These are phyloP conservation scores for Echeneis naucrates DNA, from an alignment of 2,797 vertebrate genomes.

Conservation along the genomic window DNA sequence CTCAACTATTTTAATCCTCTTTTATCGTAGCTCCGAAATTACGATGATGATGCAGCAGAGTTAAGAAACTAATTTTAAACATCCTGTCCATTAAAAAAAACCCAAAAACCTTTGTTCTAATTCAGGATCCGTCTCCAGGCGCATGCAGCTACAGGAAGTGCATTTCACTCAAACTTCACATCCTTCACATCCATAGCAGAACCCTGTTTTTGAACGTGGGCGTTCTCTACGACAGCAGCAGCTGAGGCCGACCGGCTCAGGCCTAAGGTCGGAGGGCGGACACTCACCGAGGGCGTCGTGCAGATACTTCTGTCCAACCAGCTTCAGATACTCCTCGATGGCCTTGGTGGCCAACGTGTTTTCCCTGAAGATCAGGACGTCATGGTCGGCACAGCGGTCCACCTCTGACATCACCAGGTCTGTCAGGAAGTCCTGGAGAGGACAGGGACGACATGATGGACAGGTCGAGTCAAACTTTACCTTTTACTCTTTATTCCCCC, in stretches of 20 bases:
- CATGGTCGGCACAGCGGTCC: slow-evolving; percentile 98
- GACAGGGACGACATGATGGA: neutral
- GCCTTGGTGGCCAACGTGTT: slow-evolving; percentile 98
- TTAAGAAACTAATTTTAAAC: neutral
- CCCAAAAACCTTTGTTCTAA: neutral
- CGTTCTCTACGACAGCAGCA: too few relatives aligned
- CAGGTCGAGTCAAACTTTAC: neutral
- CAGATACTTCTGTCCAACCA: slow-evolving; percentile 99
- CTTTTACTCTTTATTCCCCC: too few relatives aligned
- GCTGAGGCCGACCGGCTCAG: too few relatives aligned
- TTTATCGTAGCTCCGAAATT: neutral
- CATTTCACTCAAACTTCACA: too few relatives aligned
- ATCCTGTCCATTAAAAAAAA: neutral
- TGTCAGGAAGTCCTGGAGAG: slow-evolving; percentile 96
- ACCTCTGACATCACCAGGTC: slow-evolving; percentile 99
- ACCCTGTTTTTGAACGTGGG: too few relatives aligned
- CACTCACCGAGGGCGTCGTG: slow-evolving; percentile 96
- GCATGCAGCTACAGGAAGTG: too few relatives aligned
- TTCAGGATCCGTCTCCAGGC: neutral
- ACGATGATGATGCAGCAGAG: slow-evolving; percentile 15
- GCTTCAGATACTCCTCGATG: slow-evolving; percentile 98
- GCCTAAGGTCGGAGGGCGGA: too few relatives aligned
- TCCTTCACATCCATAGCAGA: too few relatives aligned
- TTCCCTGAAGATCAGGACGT: slow-evolving; percentile 99
- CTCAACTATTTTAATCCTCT: neutral